Evolutionary conservation across 23 tunicate species (phyloP).

Genomic region (Ciona savignyi): DNA sequence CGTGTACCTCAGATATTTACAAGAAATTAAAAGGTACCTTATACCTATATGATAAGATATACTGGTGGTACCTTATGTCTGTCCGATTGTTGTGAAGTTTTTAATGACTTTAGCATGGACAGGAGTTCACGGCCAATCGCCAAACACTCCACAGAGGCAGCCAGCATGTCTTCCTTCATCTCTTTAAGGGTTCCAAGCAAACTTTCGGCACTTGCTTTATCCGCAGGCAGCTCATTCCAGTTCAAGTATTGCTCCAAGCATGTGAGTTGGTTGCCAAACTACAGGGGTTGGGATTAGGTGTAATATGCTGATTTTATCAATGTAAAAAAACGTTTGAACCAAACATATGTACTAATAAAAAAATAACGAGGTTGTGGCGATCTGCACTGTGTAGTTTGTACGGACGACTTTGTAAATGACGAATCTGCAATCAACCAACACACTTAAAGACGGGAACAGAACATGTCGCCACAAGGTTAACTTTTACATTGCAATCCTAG

Average conservation of each 20-base stretch:
- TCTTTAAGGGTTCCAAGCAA: conserved; percentile 56
- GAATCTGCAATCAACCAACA: too few relatives aligned
- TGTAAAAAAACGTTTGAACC: background rate
- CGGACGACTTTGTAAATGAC: too few relatives aligned
- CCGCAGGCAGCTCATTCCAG: conserved; percentile 75
- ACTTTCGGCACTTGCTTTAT: conserved; percentile 60
- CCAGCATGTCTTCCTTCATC: conserved; percentile 62
- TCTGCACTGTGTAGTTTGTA: too few relatives aligned
- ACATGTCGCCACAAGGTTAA: too few relatives aligned
- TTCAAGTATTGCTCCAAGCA: conserved; percentile 83
- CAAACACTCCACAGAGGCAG: conserved; percentile 30
- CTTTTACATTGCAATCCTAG: too few relatives aligned
- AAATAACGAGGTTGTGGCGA: too few relatives aligned
- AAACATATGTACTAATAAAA: too few relatives aligned
- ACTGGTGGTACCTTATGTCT: conserved; percentile 77
- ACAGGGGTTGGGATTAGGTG: background rate
- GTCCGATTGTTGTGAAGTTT: conserved; percentile 30
- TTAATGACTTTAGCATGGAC: conserved; percentile 37
- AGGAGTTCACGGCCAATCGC: conserved; percentile 36
- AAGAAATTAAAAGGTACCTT: too few relatives aligned
- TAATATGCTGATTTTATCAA: background rate
- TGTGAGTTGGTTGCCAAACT: conserved; percentile 81
- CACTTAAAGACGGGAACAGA: too few relatives aligned
- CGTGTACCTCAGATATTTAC: too few relatives aligned
- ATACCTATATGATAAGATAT: too few relatives aligned